Evolutionary conservation across 1,140 invertebrate species (phyloP).

Genomic region (Drosophila pseudoananassae): DNA sequence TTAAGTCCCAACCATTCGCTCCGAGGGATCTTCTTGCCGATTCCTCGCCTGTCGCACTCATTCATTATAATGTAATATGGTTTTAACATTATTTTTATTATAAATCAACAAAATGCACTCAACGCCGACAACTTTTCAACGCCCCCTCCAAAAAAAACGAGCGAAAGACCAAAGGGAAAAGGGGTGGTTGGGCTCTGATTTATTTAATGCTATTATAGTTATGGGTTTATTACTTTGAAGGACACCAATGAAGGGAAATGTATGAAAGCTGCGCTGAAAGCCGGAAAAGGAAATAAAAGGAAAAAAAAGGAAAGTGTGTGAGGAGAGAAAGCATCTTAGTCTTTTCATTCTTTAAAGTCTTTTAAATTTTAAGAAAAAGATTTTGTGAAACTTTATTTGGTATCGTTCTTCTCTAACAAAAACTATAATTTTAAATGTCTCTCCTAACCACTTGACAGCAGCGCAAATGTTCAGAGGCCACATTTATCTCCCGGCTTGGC

Average conservation of each 20-base stretch:
- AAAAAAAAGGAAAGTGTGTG: neutral
- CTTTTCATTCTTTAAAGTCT: neutral
- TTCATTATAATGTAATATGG: constrained; percentile 77
- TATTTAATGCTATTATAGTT: constrained; percentile 71
- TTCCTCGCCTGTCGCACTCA: constrained; percentile 30
- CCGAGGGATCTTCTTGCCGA: constrained; percentile 3
- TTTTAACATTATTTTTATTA: constrained; percentile 80
- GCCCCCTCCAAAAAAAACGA: neutral
- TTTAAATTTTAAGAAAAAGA: neutral
- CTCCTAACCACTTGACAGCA: constrained; percentile 21
- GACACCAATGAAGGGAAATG: constrained; percentile 8
- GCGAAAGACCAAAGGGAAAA: constrained; percentile 19
- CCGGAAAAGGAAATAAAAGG: constrained; percentile 1
- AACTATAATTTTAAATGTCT: constrained; percentile 32
- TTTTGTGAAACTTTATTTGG: neutral
- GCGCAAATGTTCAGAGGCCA: constrained; percentile 18
- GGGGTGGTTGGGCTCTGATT: constrained; percentile 51
- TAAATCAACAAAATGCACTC: constrained; percentile 78
- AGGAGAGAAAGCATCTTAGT: neutral
- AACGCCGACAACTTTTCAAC: constrained; percentile 23
- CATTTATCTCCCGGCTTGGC: constrained; percentile 40
- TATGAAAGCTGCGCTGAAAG: constrained; percentile 1
- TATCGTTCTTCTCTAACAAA: neutral
- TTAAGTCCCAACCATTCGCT: neutral
- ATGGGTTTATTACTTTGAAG: constrained; percentile 44